These are phyloP conservation scores for Rhabditophanes sp. DNA, from an alignment of 2,888 invertebrate genomes.

Conservation along the genomic window DNA sequence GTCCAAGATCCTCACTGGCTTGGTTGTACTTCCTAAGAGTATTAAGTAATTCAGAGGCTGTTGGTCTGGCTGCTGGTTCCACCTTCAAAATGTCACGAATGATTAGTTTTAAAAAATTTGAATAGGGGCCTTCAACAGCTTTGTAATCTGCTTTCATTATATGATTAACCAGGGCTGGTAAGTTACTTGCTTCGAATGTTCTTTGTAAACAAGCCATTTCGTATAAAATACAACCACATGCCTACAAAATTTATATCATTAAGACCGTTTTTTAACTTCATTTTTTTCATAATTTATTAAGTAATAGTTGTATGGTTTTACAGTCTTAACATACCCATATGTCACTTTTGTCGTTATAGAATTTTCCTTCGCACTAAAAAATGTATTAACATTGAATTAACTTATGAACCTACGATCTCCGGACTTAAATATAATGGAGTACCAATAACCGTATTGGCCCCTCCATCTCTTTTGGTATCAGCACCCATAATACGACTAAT, in stretches of 20 bases:
- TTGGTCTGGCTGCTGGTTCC: constrained; percentile 54
- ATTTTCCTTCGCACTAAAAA: constrained; percentile 58
- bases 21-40: constrained; percentile 7
- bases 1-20: not conserved
- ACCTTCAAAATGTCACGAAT: constrained; percentile 55
- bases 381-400: constrained; percentile 1
- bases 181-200: constrained; percentile 59
- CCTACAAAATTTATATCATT: not conserved
- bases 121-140: constrained; percentile 56
- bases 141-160: constrained; percentile 59
- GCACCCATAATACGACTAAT: constrained; percentile 61
- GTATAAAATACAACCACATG: constrained; percentile 57
- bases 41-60: constrained; percentile 46
- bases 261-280: too few relatives aligned
- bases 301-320: constrained; percentile 47
- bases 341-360: constrained; percentile 62
- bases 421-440: constrained; percentile 51
- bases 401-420: constrained; percentile 30
- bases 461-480: constrained; percentile 44
- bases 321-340: constrained; percentile 64
- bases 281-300: too few relatives aligned
- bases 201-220: constrained; percentile 60
- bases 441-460: constrained; percentile 49
- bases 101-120: constrained; percentile 53
- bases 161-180: constrained; percentile 59